Conservation (phyloP, 1,140 invertebrate genomes). For the Neodiprion lecontei region DNA sequence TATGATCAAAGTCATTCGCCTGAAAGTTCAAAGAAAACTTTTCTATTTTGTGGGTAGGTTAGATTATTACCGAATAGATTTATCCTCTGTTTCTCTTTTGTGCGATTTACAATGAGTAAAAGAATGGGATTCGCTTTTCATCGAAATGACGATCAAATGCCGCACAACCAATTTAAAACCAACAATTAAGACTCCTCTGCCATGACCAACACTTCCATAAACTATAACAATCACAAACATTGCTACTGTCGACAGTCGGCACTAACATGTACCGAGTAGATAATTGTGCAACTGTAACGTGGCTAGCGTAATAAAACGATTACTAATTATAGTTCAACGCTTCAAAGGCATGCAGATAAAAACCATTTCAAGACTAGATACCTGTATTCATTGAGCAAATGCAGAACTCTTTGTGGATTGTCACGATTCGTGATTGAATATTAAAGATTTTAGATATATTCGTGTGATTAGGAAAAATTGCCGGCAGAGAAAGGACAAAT, state of each 20-base stretch:
- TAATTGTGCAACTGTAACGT: no score
- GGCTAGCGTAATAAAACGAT: no score
- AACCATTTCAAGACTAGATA: no score
- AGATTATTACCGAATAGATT: background rate
- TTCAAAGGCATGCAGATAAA: no score
- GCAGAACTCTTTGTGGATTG: no score
- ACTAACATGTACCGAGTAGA: background rate
- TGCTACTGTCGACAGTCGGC: background rate
- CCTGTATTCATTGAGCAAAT: no score
- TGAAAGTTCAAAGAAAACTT: no score
- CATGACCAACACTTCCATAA: background rate
- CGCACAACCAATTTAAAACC: background rate
- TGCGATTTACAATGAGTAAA: background rate
- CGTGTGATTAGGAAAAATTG: no score
- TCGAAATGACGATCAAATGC: background rate
- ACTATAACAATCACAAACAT: background rate
- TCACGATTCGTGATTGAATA: no score
- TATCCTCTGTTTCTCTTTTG: background rate
- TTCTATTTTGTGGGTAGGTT: background rate
- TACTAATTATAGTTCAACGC: no score
- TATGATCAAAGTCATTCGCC: background rate
- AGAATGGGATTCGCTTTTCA: background rate
- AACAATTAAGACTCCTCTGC: background rate
- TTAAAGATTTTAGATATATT: no score
- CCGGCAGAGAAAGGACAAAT: no score